Base-by-base conservation (phyloP, 2,797 vertebrate species). In the Lophius americanus region DNA sequence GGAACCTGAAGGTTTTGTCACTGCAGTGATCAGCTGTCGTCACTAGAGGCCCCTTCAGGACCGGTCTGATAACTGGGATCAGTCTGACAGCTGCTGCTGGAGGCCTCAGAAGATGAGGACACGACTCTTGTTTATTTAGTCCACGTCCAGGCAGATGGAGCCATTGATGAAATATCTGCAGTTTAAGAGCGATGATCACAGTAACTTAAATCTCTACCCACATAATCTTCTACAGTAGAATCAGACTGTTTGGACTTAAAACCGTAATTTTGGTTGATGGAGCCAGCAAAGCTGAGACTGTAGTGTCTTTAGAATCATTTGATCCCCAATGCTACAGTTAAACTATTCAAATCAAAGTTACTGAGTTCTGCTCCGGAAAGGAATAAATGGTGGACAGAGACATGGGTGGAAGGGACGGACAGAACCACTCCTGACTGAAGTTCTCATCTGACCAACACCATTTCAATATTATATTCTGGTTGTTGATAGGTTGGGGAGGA, bases 11-110 rank as follows among this genome's bases (percentile, higher is more conserved):
- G 9, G 12, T 12, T 36, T n/a, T 3, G 38, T n/a, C 8, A 8
- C 10, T 75, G 79, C 55, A 79, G 1, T 60, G 10, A 42, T 8
- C 38, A 46, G 14, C 3, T 9, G 7, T 52, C 35, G 12, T 67
- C 81, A 72, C 72, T 68, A 76, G 81, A 82, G 73, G 81, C 5
- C 64, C 4, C 58, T 70, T 47, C 44, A 43, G 59, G 36, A 41
- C 48, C n/a, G 1, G 0, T 51, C 36, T 23, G 6, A 37, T 43
- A n/a, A 9, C 8, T 48, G 63, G 23, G 43, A 35, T 23, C 59
- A 14, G 50, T 55, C 43, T 63, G 65, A 39, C 68, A 68, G 72
- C 75, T 68, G 69, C 55, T 58, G 55, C 56, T 60, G 14, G 41
- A 35, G 41, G 46, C 56, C 42, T 54, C 48, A 49, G 14, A 53